These are phyloP conservation scores for Rugalucina vietnamica DNA, from an alignment of 2,888 invertebrate genomes.

Conservation along the genomic window DNA sequence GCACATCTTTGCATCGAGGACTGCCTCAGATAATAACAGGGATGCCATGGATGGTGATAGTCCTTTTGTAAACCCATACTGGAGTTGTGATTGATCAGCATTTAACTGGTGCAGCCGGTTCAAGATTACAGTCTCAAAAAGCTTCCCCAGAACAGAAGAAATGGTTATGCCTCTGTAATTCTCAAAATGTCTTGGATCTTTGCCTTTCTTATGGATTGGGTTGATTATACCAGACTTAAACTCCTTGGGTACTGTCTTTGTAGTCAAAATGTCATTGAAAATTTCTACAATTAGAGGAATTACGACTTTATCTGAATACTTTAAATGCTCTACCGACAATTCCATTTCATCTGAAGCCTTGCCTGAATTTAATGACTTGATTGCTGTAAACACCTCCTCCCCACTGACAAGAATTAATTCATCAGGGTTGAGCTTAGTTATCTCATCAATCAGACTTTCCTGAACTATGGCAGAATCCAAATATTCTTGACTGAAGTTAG, in stretches of 20 bases:
- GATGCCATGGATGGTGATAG: conserved; percentile 20
- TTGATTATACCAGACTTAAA: conserved; percentile 13
- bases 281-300: background rate
- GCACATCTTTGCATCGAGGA: background rate
- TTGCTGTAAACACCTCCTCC: conserved; percentile 8
- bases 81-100: background rate
- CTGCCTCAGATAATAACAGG: background rate
- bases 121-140: background rate
- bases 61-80: conserved; percentile 25
- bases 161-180: conserved; percentile 25
- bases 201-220: conserved; percentile 9
- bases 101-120: background rate
- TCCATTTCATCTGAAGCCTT: conserved; percentile 22
- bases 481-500: background rate
- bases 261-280: conserved; percentile 10
- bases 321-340: conserved; percentile 10
- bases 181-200: conserved; percentile 3
- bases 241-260: background rate
- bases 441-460: background rate
- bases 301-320: background rate
- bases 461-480: background rate
- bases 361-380: conserved; percentile 9
- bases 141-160: background rate
- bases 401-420: background rate
- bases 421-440: background rate